Evolutionary conservation across 2,113 vertebrate species (phyloP), one percentile per base, ranked within the genome.

Genomic region (Myiopsitta monachus): DNA sequence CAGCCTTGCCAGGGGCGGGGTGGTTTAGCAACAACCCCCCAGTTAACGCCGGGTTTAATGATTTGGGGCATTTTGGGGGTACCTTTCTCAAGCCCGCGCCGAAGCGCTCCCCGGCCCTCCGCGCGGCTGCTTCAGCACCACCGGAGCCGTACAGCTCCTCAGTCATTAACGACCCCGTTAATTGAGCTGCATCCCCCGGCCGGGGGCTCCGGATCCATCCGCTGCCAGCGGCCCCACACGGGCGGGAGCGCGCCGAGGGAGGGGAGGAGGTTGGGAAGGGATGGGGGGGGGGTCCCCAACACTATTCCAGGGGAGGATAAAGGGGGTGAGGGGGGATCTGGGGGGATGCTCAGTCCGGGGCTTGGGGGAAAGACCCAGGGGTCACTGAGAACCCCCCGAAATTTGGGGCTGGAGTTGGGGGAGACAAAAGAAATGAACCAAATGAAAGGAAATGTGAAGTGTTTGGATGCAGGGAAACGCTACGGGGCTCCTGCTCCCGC

Each of bases 131-230:
- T 41, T 73, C 57, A 59, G 57, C 57, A 59, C 57, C 33, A 23
- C 33, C 57, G 33, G 57, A 59, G 57, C 57, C 13, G 21, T n/a
- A 81, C 63, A 83, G 49, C 80, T 63, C 19, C 28, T 73, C 63
- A n/a, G 81, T 67, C 94, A 94, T 95, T 96, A 96, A 81, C 88
- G 72, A 46, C 30, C 30, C 6, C 2, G 66, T 66, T 94, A 92
- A 96, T 85, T 84, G 92, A 89, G 69, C 90, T 75, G 93, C 74
- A 87, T 75, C 54, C 15, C 83, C 61, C 11, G 16, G 46, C 28
- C 9, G 4, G 82, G 75, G 2, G 87, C 18, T 94, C 57, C 33
- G 33, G 9, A 23, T n/a, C 57, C 4, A 23, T n/a, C 21, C 55
- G 21, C 21, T 59, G 6, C 55, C 55, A n/a, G 10, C 55, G 13